Base-by-base conservation (phyloP, 2,888 invertebrate species). In the Platycnemis pennipes region DNA sequence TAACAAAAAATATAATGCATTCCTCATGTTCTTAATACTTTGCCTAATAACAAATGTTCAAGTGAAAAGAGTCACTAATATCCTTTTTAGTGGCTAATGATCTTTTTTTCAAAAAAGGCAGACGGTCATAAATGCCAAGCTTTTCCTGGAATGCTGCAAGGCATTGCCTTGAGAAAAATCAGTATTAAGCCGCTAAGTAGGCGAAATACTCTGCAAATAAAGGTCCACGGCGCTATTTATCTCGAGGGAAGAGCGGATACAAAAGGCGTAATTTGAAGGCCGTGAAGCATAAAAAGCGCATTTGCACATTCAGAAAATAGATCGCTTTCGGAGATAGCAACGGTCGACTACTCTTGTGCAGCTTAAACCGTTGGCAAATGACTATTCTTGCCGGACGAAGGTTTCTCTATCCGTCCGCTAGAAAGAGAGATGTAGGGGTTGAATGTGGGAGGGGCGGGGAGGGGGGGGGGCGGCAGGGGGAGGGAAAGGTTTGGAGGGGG, bases 251-350 rank as follows among this genome's bases (percentile, higher is more conserved):
- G 37, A 44, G 63, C 56, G 44, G 22, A 26, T 37, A 77, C 77
- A 77, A 77, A 77, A 77, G 77, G 77, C 77, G 77, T 77, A 77
- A 77, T 77, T 56, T 42, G 56, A 42, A 19, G 49, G 88, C 46
- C 42, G 37, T 13, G 69, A 44, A 56, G 91, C 44, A 91, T n/a
- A 91, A 91, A 91, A 63, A 56, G 44, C 22, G 44, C 45, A 44
- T 44, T 91, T 63, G 63, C 63, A 91, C 63, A 42, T 91, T 91
- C 56, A 26, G 91, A 45, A 63, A 91, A 91, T 91, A 63, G 91
- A 56, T 63, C 91, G 91, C 91, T 91, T 91, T 69, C 42, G 56
- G 91, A 91, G 69, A 91, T 31, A 91, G 42, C n/a, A 91, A 63
- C 91, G 63, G n/a, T 26, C 63, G 42, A 44, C 42, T 56, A 91